These are phyloP conservation scores for Zapornia atra DNA, from an alignment of 2,113 vertebrate genomes.

Conservation along the genomic window DNA sequence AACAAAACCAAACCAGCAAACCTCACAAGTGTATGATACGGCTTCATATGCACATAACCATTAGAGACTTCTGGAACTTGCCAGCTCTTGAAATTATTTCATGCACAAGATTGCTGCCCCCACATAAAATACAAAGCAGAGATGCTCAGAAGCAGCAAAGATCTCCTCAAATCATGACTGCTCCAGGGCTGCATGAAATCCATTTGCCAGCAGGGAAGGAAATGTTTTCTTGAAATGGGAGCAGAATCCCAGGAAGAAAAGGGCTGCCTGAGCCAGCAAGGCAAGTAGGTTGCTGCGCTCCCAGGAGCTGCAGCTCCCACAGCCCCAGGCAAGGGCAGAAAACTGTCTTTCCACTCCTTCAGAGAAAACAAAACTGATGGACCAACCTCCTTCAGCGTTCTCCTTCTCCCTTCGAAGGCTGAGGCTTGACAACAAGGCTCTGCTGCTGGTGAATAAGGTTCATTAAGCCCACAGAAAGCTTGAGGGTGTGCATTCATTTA, in stretches of 20 bases:
- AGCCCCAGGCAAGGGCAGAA: not conserved
- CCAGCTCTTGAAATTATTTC: not conserved
- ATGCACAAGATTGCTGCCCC: not conserved
- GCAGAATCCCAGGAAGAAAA: not conserved
- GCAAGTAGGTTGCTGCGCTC: not conserved
- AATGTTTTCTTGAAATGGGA: conserved; percentile 11
- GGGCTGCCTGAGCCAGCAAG: not conserved
- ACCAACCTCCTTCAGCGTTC: not conserved
- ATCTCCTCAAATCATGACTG: not conserved
- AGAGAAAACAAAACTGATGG: not conserved
- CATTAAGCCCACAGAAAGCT: conserved; percentile 58
- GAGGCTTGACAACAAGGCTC: conserved; percentile 17
- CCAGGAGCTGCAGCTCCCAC: not conserved
- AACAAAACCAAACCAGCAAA: not conserved
- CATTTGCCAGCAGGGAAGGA: not conserved
- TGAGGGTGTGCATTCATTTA: conserved; percentile 69
- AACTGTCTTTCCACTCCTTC: not conserved
- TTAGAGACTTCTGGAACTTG: not conserved
- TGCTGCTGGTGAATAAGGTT: conserved; percentile 44
- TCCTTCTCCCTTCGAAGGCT: not conserved
- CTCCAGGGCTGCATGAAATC: not conserved
- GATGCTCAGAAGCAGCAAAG: not conserved
- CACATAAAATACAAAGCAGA: not conserved
- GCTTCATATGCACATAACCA: not conserved
- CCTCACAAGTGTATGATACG: not conserved